phyloP scores from a whole-genome alignment of 1,140 invertebrate species.

The Hydropsyche tenuis region DNA sequence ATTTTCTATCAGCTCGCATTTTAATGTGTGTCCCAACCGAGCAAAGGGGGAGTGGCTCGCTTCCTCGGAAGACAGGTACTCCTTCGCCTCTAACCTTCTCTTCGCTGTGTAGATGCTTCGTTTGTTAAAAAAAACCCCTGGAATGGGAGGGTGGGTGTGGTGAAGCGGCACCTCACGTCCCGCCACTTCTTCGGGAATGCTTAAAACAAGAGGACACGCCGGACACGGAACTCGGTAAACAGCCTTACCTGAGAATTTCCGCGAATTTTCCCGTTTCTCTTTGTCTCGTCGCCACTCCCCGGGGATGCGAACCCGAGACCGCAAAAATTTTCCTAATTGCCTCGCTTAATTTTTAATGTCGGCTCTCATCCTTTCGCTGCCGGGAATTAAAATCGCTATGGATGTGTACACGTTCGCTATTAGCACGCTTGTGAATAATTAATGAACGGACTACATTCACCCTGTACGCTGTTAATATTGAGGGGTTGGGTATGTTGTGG shows the following conservation, averaged over 20 bases:
- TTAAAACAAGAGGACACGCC: conserved; percentile 43
- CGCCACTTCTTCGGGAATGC: conserved; percentile 46
- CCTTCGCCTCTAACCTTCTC: neutral
- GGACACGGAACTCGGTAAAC: conserved; percentile 10
- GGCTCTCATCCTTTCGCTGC: conserved; percentile 2
- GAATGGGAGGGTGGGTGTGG: neutral
- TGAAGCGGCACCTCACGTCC: conserved; percentile 34
- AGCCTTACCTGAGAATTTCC: neutral
- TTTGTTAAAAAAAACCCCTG: too few relatives aligned
- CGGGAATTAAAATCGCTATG: conserved; percentile 8
- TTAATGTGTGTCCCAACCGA: conserved; percentile 11
- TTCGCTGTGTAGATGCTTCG: too few relatives aligned
- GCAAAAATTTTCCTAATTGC: conserved; percentile 12
- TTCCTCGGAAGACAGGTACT: neutral
- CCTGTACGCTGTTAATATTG: too few relatives aligned
- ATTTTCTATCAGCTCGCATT: conserved; percentile 36
- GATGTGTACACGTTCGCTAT: neutral
- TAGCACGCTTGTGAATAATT: too few relatives aligned
- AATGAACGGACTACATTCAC: too few relatives aligned
- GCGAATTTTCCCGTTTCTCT: neutral
- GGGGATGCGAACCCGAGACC: neutral
- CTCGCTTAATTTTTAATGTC: conserved; percentile 13
- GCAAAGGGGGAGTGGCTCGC: too few relatives aligned
- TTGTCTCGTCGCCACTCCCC: neutral
- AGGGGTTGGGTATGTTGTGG: too few relatives aligned